Percentiles rank a stretch among this genome's conserved stretches.
Evolutionary conservation across 2,888 invertebrate species (phyloP).

Genomic region (Cancer borealis): DNA sequence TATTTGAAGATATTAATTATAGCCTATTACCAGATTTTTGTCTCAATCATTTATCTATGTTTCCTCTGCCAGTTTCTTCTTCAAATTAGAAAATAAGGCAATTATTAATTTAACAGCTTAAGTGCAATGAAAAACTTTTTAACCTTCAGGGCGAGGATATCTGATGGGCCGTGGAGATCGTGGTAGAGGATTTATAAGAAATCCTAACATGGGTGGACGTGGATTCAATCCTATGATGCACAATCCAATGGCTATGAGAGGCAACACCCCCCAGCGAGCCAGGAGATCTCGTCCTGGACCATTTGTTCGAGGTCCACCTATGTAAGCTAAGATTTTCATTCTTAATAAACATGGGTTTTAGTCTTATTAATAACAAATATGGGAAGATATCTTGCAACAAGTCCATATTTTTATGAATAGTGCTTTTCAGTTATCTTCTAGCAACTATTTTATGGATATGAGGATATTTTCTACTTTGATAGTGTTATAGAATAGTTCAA

Average conservation of each 20-base stretch:
- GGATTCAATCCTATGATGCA: conserved; percentile 52
- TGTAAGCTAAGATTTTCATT: neutral
- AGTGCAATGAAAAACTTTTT: neutral
- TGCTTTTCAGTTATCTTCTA: neutral
- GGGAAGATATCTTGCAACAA: neutral
- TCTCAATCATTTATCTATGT: neutral
- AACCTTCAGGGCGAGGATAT: conserved; percentile 49
- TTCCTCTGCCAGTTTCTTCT: neutral
- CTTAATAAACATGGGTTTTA: neutral
- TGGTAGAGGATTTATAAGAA: conserved; percentile 41
- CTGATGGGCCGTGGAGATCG: conserved; percentile 46
- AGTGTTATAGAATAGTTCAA: neutral
- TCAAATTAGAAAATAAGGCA: neutral
- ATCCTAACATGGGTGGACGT: conserved; percentile 46
- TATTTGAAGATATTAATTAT: no score
- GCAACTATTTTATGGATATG: neutral
- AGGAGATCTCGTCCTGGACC: conserved; percentile 57
- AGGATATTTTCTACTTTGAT: neutral
- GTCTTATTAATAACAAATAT: neutral
- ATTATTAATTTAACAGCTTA: no score
- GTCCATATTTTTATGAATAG: neutral
- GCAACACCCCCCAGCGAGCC: conserved; percentile 44
- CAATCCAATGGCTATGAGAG: neutral
- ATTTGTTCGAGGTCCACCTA: conserved; percentile 44
- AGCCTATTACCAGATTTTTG: no score